Evolutionary conservation across 2,113 vertebrate species (phyloP).

Genomic region (Ochotona curzoniae): DNA sequence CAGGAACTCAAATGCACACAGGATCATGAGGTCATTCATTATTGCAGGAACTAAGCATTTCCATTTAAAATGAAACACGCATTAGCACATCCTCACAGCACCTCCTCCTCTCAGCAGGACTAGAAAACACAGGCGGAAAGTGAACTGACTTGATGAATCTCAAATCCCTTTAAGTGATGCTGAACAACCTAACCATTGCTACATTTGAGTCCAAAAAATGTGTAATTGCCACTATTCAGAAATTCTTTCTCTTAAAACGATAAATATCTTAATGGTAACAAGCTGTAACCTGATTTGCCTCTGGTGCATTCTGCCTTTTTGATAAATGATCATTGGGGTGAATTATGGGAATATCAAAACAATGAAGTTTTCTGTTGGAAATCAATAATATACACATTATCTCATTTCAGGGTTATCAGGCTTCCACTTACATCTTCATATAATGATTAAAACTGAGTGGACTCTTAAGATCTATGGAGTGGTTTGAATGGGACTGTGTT

Average conservation of each 20-base stretch:
- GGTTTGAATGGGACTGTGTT: neutral
- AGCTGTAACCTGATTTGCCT: neutral
- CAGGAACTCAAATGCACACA: neutral
- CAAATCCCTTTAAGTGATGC: conserved; percentile 28
- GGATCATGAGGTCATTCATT: neutral
- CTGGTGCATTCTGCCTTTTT: conserved; percentile 1
- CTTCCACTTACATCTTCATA: neutral
- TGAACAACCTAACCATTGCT: conserved; percentile 12
- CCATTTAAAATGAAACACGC: conserved; percentile 25
- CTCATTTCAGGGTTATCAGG: conserved; percentile 3
- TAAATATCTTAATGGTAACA: conserved; percentile 34
- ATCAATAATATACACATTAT: neutral
- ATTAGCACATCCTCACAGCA: neutral
- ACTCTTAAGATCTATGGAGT: neutral
- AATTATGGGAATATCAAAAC: conserved; percentile 1
- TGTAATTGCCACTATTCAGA: conserved; percentile 11
- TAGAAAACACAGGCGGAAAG: conserved; percentile 24
- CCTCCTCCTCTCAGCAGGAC: neutral
- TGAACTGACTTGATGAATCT: conserved; percentile 19
- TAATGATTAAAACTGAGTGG: neutral
- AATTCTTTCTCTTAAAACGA: conserved; percentile 54
- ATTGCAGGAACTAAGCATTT: conserved; percentile 18
- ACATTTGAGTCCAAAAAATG: neutral
- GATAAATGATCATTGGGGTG: neutral
- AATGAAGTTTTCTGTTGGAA: conserved; percentile 8